These are phyloP conservation scores for Calliopum simillimum DNA, from an alignment of 2,888 invertebrate genomes.

Conservation along the genomic window DNA sequence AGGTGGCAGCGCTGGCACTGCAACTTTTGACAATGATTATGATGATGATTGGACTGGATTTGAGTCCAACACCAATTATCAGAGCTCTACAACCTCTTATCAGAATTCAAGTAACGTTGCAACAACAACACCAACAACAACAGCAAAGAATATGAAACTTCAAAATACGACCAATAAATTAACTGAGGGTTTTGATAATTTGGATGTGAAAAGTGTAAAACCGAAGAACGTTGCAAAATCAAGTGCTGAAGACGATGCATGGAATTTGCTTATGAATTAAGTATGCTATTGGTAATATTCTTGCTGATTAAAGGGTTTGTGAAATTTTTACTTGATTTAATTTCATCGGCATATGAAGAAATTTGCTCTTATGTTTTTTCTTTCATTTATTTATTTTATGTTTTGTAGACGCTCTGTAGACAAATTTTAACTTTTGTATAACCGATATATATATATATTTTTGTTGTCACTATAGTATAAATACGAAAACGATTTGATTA, in stretches of 20 bases:
- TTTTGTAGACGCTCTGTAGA: too few relatives aligned
- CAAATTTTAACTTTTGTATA: too few relatives aligned
- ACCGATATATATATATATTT: too few relatives aligned
- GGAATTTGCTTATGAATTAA: slow-evolving; percentile 73
- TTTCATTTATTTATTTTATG: too few relatives aligned
- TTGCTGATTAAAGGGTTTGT: too few relatives aligned
- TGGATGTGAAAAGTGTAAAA: slow-evolving; percentile 65
- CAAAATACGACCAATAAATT: slow-evolving; percentile 58
- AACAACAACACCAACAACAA: slow-evolving; percentile 32
- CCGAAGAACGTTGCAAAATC: slow-evolving; percentile 52
- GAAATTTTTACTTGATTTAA: too few relatives aligned
- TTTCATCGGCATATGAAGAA: too few relatives aligned
- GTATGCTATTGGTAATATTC: too few relatives aligned
- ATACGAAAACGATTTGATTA: too few relatives aligned
- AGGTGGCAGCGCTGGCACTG: slow-evolving; percentile 45
- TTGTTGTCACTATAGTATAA: too few relatives aligned
- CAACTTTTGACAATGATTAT: slow-evolving; percentile 43
- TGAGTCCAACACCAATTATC: slow-evolving; percentile 56
- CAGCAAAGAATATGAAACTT: slow-evolving; percentile 57
- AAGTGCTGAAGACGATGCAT: slow-evolving; percentile 73
- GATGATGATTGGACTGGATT: slow-evolving; percentile 67
- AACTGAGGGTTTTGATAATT: slow-evolving; percentile 61
- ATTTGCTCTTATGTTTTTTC: too few relatives aligned
- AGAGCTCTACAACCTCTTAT: slow-evolving; percentile 59
- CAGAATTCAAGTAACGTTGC: slow-evolving; percentile 52